Conservation (phyloP, 2,888 invertebrate species). For the Lomographa bimaculata region DNA sequence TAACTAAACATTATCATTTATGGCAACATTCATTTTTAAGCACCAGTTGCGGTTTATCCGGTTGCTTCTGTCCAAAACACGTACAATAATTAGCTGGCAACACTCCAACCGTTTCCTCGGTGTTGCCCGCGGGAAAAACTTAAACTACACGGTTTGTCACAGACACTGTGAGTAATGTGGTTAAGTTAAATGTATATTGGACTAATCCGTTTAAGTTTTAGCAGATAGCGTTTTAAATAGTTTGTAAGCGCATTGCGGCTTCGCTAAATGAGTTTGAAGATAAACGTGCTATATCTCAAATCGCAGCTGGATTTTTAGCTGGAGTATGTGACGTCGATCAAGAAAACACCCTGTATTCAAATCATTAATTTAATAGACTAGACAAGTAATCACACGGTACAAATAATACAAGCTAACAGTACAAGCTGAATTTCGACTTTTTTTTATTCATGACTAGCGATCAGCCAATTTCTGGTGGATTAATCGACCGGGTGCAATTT, state of each 20-base stretch:
- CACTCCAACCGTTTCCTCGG: conserved; percentile 33
- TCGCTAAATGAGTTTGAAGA: too few species aligned
- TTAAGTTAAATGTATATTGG: conserved; percentile 22
- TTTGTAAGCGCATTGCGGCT: conserved; percentile 6
- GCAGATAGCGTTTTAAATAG: neutral
- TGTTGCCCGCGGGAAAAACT: conserved; percentile 34
- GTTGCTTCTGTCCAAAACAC: conserved; percentile 23
- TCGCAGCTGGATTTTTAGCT: too few species aligned
- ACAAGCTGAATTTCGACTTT: too few species aligned
- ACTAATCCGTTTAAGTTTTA: conserved; percentile 14
- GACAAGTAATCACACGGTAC: too few species aligned
- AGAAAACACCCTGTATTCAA: too few species aligned
- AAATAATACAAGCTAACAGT: too few species aligned
- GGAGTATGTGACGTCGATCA: too few species aligned
- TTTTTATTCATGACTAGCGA: too few species aligned
- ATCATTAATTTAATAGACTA: too few species aligned
- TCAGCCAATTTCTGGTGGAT: too few species aligned
- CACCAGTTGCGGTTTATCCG: conserved; percentile 13
- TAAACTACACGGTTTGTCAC: conserved; percentile 30
- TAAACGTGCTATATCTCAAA: too few species aligned
- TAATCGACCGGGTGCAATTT: too few species aligned
- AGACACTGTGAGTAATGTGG: conserved; percentile 25
- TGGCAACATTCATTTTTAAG: conserved; percentile 12
- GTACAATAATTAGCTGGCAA: conserved; percentile 39
- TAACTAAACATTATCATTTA: conserved; percentile 3